Evolutionary conservation across 1,140 invertebrate genomes (phyloP).

Genomic region (Drosophila punjabiensis): DNA sequence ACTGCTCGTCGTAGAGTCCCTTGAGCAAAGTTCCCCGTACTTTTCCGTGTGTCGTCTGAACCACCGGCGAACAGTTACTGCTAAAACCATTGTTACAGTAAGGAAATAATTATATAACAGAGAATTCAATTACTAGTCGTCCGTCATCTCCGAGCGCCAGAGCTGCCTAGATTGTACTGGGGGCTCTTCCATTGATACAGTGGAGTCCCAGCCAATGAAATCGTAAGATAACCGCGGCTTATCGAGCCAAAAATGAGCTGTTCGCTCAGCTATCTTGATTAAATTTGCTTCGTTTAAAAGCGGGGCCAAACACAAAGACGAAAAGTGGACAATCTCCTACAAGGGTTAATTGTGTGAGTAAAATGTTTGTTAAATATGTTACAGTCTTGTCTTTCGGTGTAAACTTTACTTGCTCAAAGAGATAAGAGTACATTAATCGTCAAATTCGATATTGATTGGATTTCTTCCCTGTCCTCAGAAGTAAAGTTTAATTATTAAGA

Average conservation of each 20-base stretch:
- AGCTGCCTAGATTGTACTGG: constrained; percentile 14
- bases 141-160: constrained; percentile 25
- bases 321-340: neutral
- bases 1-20: constrained; percentile 61
- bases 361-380: neutral
- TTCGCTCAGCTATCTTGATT: constrained; percentile 19
- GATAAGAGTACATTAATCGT: too few relatives aligned
- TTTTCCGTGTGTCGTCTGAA: constrained; percentile 59
- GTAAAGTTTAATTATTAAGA: neutral
- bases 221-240: constrained; percentile 30
- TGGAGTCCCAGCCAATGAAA: constrained; percentile 11
- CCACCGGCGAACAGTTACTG: constrained; percentile 44
- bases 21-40: constrained; percentile 53
- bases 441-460: neutral
- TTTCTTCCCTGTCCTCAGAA: neutral
- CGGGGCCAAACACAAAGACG: too few relatives aligned
- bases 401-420: neutral
- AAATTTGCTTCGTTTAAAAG: constrained; percentile 17
- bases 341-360: too few relatives aligned
- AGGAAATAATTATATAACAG: neutral
- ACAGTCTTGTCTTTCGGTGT: neutral
- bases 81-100: constrained; percentile 5
- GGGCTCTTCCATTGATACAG: neutral
- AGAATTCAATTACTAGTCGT: constrained; percentile 38
- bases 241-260: constrained; percentile 26